phyloP scores from a whole-genome alignment of 2,888 invertebrate species.

The Drosophila quinaria region DNA sequence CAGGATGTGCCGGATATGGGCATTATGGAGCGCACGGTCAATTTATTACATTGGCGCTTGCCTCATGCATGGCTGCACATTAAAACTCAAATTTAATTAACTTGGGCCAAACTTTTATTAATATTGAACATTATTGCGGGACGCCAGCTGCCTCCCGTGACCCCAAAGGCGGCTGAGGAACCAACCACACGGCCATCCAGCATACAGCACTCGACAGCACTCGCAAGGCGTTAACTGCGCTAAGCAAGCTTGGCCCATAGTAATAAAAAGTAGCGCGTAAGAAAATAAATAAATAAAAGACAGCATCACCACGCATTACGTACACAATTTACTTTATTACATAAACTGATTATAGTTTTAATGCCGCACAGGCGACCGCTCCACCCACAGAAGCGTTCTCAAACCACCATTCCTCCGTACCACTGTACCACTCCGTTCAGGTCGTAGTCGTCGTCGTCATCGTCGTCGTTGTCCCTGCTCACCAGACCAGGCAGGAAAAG shows the following conservation, averaged over 20 bases:
- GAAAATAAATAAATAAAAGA: slow-evolving; percentile 79
- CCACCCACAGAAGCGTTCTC: background rate
- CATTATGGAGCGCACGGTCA: slow-evolving; percentile 71
- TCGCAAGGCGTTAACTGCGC: slow-evolving; percentile 53
- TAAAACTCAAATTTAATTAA: slow-evolving; percentile 80
- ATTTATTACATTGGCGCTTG: slow-evolving; percentile 73
- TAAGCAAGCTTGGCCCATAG: slow-evolving; percentile 68
- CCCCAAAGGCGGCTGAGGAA: background rate
- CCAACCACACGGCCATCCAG: background rate
- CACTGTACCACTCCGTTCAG: slow-evolving; percentile 1
- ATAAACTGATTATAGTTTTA: slow-evolving; percentile 81
- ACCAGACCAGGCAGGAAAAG: slow-evolving; percentile 69
- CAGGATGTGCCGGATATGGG: slow-evolving; percentile 44
- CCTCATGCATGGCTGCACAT: slow-evolving; percentile 77
- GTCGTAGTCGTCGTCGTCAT: slow-evolving; percentile 20
- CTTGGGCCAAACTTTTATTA: slow-evolving; percentile 79
- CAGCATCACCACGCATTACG: slow-evolving; percentile 77
- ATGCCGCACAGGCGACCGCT: slow-evolving; percentile 54
- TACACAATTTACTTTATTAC: slow-evolving; percentile 81
- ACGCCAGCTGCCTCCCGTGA: slow-evolving; percentile 33
- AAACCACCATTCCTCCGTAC: background rate
- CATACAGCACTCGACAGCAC: background rate
- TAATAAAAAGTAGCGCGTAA: slow-evolving; percentile 77
- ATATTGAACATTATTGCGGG: slow-evolving; percentile 73
- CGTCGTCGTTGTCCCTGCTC: slow-evolving; percentile 35